A percentile compares a stretch with the other conserved stretches of the same genome.
These are phyloP conservation scores for Phymatocera aterrima DNA, from an alignment of 2,888 invertebrate species.

Conservation along the genomic window DNA sequence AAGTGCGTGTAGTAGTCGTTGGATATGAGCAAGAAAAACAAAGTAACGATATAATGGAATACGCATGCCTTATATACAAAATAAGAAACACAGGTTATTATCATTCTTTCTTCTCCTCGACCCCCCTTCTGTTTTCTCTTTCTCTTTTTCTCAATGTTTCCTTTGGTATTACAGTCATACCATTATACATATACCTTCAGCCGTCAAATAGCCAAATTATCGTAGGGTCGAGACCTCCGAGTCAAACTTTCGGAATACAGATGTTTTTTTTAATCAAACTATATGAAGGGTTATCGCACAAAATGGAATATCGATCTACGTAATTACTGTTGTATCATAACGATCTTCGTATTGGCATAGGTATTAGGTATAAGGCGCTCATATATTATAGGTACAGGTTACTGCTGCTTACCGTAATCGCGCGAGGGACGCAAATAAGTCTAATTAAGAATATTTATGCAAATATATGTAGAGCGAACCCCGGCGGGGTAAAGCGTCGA, in stretches of 20 bases:
- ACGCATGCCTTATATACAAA: too few species aligned
- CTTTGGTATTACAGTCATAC: neutral
- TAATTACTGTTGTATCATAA: constrained; percentile 55
- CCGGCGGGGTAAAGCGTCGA: constrained; percentile 62
- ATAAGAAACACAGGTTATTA: too few species aligned
- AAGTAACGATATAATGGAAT: neutral
- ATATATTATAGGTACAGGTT: too few species aligned
- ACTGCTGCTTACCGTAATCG: constrained; percentile 1
- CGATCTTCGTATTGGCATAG: neutral
- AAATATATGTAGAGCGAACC: constrained; percentile 71
- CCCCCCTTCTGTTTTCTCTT: too few species aligned
- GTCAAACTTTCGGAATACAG: constrained; percentile 52
- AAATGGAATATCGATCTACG: constrained; percentile 62
- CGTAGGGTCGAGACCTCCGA: neutral
- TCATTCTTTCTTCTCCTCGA: too few species aligned
- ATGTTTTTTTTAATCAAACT: constrained; percentile 54
- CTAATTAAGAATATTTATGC: constrained; percentile 59
- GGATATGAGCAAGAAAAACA: neutral
- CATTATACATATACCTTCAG: neutral
- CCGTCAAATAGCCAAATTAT: constrained; percentile 18
- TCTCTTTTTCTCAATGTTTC: too few species aligned
- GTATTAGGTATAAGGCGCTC: neutral
- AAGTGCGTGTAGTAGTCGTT: neutral
- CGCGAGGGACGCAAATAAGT: constrained; percentile 56
- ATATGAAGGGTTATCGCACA: constrained; percentile 41